Evolutionary conservation across 2,113 vertebrate species (phyloP), one percentile per base, ranked within the genome.

Genomic region (Charadrius vociferus): DNA sequence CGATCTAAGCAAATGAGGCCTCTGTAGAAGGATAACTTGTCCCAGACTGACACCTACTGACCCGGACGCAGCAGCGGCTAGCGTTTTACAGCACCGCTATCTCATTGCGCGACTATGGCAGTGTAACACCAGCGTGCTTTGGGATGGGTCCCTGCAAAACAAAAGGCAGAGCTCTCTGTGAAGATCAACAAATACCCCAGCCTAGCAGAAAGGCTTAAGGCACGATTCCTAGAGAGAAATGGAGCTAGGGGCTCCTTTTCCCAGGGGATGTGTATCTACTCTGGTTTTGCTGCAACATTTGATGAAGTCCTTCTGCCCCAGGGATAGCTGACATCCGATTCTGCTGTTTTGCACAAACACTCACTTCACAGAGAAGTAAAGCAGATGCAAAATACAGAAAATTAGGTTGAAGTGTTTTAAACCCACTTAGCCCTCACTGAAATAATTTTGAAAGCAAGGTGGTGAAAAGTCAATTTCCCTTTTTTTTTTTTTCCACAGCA

Each of bases 251-350:
- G 24, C 24, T 77, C 30, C 66, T 26, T 55, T 47, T 16, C 13
- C 23, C 24, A 26, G 10, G 6, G 36, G 14, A 50, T 7, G 2
- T 2, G 7, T 29, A 19, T 8, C 50, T 45, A 2, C 39, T 53
- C 26, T 15, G 8, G 2, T 12, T 91, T 67, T 53, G 30, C 32
- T 36, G 61, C 43, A 68, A 15, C 34, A 19, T 22, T 1, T 37
- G 3, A 37, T 9, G 4, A 84, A 81, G 34, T 18, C 21, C 14
- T 66, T 16, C 59, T 65, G 34, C 16, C 21, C 12, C 56, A 45
- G 24, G 4, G 16, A 43, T 0, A 72, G 30, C 43, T 1, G 3
- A 34, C 0, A 0, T 32, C 39, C 1, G 3, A 39, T 19, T 22
- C 34, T 4, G 2, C 23, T 9, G 4, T 43, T 72, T 10, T 72